phyloP scores from a whole-genome alignment of 1,140 invertebrate species.

The Leptinotarsa undecemlineata region DNA sequence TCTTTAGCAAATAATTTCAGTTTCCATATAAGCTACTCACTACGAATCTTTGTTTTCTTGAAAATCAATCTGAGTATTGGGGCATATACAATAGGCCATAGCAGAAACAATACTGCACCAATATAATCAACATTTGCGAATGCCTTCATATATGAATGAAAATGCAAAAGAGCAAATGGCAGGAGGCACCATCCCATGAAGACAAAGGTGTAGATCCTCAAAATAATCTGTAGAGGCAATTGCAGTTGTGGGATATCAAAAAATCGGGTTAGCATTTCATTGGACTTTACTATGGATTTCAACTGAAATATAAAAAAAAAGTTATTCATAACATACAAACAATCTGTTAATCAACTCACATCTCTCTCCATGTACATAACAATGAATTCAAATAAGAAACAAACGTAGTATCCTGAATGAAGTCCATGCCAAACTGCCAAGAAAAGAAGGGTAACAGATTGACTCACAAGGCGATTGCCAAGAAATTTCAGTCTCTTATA shows the following conservation, averaged over 20 bases:
- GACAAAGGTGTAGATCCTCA: constrained; percentile 77
- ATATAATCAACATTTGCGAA: constrained; percentile 67
- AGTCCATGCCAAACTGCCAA: constrained; percentile 93
- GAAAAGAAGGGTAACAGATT: constrained; percentile 79
- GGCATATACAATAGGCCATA: constrained; percentile 57
- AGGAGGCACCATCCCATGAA: constrained; percentile 86
- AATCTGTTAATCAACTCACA: constrained; percentile 60
- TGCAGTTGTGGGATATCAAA: constrained; percentile 53
- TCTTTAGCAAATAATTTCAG: no score
- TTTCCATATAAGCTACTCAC: not conserved
- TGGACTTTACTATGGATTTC: constrained; percentile 59
- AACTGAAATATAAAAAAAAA: constrained; percentile 55
- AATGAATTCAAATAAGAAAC: constrained; percentile 89
- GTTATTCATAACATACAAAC: not conserved
- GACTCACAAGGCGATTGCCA: constrained; percentile 82
- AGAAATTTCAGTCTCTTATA: constrained; percentile 92
- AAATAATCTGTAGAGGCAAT: constrained; percentile 60
- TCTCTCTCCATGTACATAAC: constrained; percentile 87
- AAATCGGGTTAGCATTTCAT: constrained; percentile 57
- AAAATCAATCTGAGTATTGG: constrained; percentile 46
- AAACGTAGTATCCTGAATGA: constrained; percentile 87
- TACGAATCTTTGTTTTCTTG: constrained; percentile 24
- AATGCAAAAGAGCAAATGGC: constrained; percentile 78
- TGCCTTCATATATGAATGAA: constrained; percentile 65
- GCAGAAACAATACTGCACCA: constrained; percentile 43